Conservation (phyloP, 64 coral and sea anemone genomes). For the Montipora sp. region DNA sequence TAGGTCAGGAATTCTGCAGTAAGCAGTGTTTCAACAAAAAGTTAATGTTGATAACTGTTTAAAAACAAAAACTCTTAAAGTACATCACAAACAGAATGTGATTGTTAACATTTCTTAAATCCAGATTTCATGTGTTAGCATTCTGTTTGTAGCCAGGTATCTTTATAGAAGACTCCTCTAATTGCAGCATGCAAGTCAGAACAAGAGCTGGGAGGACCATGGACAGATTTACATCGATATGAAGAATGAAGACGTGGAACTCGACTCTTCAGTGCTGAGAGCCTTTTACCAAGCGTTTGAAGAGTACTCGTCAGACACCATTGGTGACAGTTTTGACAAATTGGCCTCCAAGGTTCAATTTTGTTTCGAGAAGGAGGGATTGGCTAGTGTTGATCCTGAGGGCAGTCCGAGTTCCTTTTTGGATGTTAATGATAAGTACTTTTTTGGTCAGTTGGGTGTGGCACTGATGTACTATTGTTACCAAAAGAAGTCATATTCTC, state of each 20-base stretch:
- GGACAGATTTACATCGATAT: conserved; percentile 50
- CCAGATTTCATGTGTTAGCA: too few species aligned
- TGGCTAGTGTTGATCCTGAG: neutral
- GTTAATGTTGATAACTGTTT: too few species aligned
- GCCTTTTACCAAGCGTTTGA: conserved; percentile 46
- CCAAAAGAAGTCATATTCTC: conserved; percentile 4
- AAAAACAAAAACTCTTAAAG: too few species aligned
- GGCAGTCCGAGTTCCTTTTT: conserved; percentile 32
- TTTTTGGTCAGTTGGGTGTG: conserved; percentile 68
- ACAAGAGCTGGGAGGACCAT: conserved; percentile 57
- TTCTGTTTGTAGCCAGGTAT: too few species aligned
- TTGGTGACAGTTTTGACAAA: conserved; percentile 42
- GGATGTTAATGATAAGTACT: conserved; percentile 44
- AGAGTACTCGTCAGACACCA: neutral
- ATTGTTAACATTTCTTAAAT: too few species aligned
- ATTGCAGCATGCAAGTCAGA: conserved; percentile 50
- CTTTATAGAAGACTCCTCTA: neutral
- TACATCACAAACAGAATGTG: too few species aligned
- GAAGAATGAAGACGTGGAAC: conserved; percentile 51
- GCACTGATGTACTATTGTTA: conserved; percentile 57
- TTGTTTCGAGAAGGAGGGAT: neutral
- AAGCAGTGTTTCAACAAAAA: too few species aligned
- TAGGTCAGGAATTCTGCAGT: too few species aligned
- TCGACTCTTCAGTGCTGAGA: conserved; percentile 12
- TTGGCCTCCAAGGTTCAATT: conserved; percentile 22